phyloP scores from a whole-genome alignment of 2,113 vertebrate genomes.

The Engystomops pustulosus region DNA sequence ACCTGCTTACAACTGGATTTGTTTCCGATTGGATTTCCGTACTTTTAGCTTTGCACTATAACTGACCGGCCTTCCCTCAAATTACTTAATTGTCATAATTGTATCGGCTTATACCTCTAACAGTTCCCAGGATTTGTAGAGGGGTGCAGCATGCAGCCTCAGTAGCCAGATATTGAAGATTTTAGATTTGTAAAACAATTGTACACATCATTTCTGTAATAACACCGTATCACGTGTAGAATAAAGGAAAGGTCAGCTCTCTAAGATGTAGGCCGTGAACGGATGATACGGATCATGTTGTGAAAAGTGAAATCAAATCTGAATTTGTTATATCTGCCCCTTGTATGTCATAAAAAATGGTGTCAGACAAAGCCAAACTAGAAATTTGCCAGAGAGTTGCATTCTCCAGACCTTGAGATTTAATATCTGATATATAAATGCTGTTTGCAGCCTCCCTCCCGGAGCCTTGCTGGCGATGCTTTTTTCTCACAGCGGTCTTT shows the following conservation, averaged over 20 bases:
- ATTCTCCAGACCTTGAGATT: slow-evolving; percentile 52
- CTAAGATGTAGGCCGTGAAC: neutral
- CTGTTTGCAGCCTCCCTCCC: slow-evolving; percentile 46
- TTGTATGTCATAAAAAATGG: neutral
- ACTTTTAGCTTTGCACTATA: no score
- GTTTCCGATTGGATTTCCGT: no score
- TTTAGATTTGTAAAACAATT: neutral
- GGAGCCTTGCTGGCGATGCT: slow-evolving; percentile 18
- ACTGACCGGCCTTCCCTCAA: no score
- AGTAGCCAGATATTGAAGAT: no score
- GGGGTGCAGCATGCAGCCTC: no score
- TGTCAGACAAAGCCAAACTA: slow-evolving; percentile 42
- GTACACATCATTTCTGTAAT: neutral
- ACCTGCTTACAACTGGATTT: no score
- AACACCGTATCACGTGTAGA: neutral
- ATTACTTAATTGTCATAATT: no score
- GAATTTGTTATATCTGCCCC: slow-evolving; percentile 14
- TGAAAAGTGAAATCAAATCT: neutral
- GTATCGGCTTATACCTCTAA: no score
- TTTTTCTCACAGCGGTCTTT: slow-evolving; percentile 55
- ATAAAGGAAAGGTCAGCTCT: neutral
- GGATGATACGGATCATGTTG: neutral
- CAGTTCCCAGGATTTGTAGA: no score
- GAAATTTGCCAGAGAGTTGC: slow-evolving; percentile 37
- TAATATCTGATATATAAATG: slow-evolving; percentile 55